Evolutionary conservation across 1,140 invertebrate species (phyloP).

Genomic region (Scaptomyza hsui): DNA sequence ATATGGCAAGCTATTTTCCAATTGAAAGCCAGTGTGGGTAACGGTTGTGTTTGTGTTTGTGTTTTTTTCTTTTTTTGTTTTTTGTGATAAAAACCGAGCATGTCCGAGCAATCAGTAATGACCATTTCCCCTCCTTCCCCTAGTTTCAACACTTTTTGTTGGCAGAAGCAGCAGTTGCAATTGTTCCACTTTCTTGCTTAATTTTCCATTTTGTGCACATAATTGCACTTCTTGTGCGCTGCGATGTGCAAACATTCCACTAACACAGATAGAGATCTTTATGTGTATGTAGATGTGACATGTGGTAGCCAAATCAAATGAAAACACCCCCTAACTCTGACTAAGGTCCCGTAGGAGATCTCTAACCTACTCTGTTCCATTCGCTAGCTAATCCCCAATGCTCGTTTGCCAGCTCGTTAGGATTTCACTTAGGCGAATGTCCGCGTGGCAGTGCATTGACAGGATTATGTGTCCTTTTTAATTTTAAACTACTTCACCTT

Average conservation of each 20-base stretch:
- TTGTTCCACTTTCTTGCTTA: slow-evolving; percentile 70
- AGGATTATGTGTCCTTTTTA: slow-evolving; percentile 81
- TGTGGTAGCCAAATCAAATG: slow-evolving; percentile 67
- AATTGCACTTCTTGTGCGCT: slow-evolving; percentile 77
- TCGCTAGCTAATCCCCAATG: slow-evolving; percentile 54
- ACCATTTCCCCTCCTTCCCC: neutral
- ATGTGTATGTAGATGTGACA: slow-evolving; percentile 10
- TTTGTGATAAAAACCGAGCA: slow-evolving; percentile 4
- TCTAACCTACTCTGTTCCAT: neutral
- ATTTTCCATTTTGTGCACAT: slow-evolving; percentile 75
- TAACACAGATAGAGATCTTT: neutral
- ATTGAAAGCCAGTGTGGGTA: slow-evolving; percentile 32
- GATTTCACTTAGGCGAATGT: slow-evolving; percentile 51
- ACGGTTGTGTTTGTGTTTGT: slow-evolving; percentile 37
- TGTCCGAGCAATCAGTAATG: slow-evolving; percentile 27
- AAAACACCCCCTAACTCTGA: slow-evolving; percentile 51
- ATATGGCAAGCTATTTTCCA: slow-evolving; percentile 44
- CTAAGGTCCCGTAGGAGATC: neutral
- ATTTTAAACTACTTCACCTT: slow-evolving; percentile 79
- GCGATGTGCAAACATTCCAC: slow-evolving; percentile 51
- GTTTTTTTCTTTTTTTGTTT: neutral
- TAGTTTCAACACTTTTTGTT: neutral
- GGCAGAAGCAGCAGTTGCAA: slow-evolving; percentile 13
- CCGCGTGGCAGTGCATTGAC: slow-evolving; percentile 63
- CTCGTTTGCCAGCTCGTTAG: slow-evolving; percentile 32